A percentile compares a stretch with the other conserved stretches of the same genome.
Evolutionary conservation across 2,888 invertebrate genomes (phyloP).

Genomic region (Diadegma fenestrale): DNA sequence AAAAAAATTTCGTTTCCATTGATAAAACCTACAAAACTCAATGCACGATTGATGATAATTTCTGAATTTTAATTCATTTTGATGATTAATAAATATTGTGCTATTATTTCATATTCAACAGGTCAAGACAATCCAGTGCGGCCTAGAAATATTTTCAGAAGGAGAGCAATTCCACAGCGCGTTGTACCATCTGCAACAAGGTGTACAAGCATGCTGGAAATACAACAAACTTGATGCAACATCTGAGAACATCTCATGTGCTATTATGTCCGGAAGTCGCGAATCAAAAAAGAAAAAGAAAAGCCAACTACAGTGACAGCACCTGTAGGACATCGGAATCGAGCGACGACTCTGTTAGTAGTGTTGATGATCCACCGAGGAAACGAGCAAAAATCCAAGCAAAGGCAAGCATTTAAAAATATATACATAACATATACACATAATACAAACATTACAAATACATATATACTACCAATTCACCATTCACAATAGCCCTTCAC

Average conservation of each 20-base stretch:
- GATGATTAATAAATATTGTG: not conserved
- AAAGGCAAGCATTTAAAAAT: not conserved
- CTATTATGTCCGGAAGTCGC: slow-evolving; percentile 35
- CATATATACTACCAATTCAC: too few relatives aligned
- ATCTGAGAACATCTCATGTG: slow-evolving; percentile 41
- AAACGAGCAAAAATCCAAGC: not conserved
- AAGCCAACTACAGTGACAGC: not conserved
- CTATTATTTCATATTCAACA: not conserved
- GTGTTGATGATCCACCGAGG: not conserved
- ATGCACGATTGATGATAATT: not conserved
- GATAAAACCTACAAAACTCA: too few relatives aligned
- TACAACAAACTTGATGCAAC: slow-evolving; percentile 56
- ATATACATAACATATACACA: too few relatives aligned
- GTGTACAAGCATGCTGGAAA: slow-evolving; percentile 50
- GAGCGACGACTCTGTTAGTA: slow-evolving; percentile 20
- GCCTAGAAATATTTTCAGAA: slow-evolving; percentile 52
- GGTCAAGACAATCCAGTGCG: slow-evolving; percentile 30
- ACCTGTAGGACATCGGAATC: slow-evolving; percentile 20
- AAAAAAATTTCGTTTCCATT: too few relatives aligned
- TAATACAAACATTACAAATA: too few relatives aligned
- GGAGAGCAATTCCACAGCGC: slow-evolving; percentile 19
- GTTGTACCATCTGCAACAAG: slow-evolving; percentile 46
- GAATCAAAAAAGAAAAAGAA: not conserved
- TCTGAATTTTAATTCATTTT: not conserved
- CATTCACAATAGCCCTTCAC: too few relatives aligned